These are phyloP conservation scores for Phymanthus crucifer DNA, from an alignment of 92 coral and sea anemone genomes.

Conservation along the genomic window DNA sequence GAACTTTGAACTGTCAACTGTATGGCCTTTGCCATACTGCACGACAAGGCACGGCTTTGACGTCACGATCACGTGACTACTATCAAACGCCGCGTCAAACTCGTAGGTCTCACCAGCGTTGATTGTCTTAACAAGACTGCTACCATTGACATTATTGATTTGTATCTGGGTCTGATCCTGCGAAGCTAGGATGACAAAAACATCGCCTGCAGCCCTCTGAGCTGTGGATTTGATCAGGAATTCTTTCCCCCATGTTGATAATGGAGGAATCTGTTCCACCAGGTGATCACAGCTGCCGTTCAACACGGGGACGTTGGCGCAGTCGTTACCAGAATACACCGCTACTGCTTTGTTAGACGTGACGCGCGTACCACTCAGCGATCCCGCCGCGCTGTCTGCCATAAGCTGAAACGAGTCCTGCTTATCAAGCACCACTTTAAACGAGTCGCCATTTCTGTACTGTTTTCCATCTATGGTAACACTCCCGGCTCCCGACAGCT, in stretches of 20 bases:
- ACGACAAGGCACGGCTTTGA: slow-evolving; percentile 71
- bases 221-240: slow-evolving; percentile 71
- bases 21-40: slow-evolving; percentile 64
- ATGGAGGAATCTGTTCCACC: slow-evolving; percentile 87
- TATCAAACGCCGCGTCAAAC: slow-evolving; percentile 27
- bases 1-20: not conserved
- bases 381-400: slow-evolving; percentile 40
- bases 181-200: slow-evolving; percentile 73
- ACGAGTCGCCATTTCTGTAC: slow-evolving; percentile 49
- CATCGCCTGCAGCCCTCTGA: slow-evolving; percentile 51
- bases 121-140: not conserved
- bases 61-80: slow-evolving; percentile 53
- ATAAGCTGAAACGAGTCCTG: slow-evolving; percentile 72
- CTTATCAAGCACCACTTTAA: slow-evolving; percentile 48
- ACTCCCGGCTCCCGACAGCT: slow-evolving; percentile 20
- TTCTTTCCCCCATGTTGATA: slow-evolving; percentile 66
- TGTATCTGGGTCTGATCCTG: slow-evolving; percentile 42
- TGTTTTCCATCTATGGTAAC: not conserved
- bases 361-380: slow-evolving; percentile 71
- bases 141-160: slow-evolving; percentile 1
- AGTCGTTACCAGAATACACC: slow-evolving; percentile 88
- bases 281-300: slow-evolving; percentile 67
- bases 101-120: slow-evolving; percentile 53
- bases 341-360: slow-evolving; percentile 70
- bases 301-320: slow-evolving; percentile 63